These are phyloP conservation scores for Cheumatopsyche charites DNA, from an alignment of 1,140 invertebrate genomes.

Conservation along the genomic window DNA sequence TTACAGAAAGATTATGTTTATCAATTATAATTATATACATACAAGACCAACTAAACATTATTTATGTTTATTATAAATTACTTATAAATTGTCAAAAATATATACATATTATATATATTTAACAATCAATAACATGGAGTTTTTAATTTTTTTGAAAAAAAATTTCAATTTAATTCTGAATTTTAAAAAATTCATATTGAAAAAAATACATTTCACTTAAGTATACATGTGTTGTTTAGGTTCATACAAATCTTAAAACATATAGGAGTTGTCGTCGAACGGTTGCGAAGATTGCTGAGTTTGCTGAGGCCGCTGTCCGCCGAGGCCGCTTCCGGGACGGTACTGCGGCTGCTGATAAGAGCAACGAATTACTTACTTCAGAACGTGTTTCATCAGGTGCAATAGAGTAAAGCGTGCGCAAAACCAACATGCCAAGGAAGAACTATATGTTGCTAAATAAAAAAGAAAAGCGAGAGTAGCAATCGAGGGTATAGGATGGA, in stretches of 20 bases:
- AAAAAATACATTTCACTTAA: background rate
- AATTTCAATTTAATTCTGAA: no score
- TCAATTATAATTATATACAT: no score
- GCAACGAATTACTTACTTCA: constrained; percentile 11
- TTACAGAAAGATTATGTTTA: no score
- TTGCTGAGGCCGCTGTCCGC: constrained; percentile 28
- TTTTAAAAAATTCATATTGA: background rate
- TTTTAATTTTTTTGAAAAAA: no score
- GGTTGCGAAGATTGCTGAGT: constrained; percentile 36
- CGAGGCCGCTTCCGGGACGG: constrained; percentile 38
- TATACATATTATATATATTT: no score
- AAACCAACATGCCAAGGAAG: no score
- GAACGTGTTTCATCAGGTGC: no score
- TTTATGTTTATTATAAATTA: no score
- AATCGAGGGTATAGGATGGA: background rate
- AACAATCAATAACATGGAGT: no score
- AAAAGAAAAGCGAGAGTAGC: background rate
- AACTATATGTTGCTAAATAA: background rate
- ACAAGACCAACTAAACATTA: no score
- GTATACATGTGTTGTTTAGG: background rate
- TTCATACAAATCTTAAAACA: background rate
- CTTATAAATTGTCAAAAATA: no score
- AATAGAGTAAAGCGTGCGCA: no score
- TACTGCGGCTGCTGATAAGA: constrained; percentile 45
- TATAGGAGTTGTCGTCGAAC: constrained; percentile 40